Evolutionary conservation across 2,113 vertebrate species (phyloP), one percentile per base, ranked within the genome.

Genomic region (Clinocottus analis): DNA sequence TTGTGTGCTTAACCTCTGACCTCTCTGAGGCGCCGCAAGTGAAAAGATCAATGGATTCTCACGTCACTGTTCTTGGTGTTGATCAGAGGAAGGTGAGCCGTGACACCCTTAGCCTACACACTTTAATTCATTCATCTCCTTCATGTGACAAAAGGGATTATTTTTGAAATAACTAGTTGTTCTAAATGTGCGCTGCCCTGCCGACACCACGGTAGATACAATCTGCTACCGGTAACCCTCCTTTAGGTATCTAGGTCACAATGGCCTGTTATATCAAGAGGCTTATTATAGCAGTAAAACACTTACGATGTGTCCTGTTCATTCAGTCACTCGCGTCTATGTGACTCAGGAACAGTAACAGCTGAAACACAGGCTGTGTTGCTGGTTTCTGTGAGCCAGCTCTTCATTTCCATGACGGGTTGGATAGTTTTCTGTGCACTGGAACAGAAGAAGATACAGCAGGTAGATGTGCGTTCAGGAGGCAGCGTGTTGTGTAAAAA

Each of bases 241-340:
- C 1, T 80, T 56, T n/a, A 69, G 49, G 79, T 84, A 86, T 90
- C 66, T 87, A 61, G 85, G 89, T 87, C 89, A 85, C 33, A 66
- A 72, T 66, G 65, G 45, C 58, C 41, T 76, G 60, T 49, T 75
- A 51, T 70, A 77, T 76, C 29, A 72, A 85, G 71, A 73, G 23
- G 67, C 72, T 80, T 77, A 74, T 77, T 83, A 77, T 80, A 87
- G 72, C 29, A 59, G 25, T 16, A 47, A 79, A 59, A 49, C 82
- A 84, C 84, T 80, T 80, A 37, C 49, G 45, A 19, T 25, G 47
- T 79, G 33, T 79, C 77, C 25, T 66, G 16, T 63, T 80, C 67
- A 87, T 67, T 23, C 61, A 59, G 23, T 64, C 66, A 78, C 31
- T 72, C 43, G 69, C 45, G 39, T 77, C 41, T 23, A 27, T 27